These are phyloP conservation scores for Morone chrysops DNA, from an alignment of 2,113 vertebrate genomes.

Conservation along the genomic window DNA sequence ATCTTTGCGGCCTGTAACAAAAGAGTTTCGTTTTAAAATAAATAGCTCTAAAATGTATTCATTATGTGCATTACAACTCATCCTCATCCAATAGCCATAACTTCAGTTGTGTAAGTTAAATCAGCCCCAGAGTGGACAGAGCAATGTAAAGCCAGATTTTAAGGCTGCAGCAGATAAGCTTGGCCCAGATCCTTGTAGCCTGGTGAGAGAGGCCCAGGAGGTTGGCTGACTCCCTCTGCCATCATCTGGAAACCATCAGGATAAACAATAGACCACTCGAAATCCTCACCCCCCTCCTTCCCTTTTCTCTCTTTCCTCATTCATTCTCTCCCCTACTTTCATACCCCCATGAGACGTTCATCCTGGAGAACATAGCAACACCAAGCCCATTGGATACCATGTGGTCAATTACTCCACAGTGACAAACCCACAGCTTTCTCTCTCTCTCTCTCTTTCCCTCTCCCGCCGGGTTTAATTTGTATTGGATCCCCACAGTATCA, in stretches of 20 bases:
- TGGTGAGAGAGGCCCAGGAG: slow-evolving; percentile 78
- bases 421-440: slow-evolving; percentile 84
- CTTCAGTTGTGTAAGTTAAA: slow-evolving; percentile 39
- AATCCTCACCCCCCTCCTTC: slow-evolving; percentile 70
- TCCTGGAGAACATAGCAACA: slow-evolving; percentile 85
- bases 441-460: slow-evolving; percentile 66
- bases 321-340: slow-evolving; percentile 54
- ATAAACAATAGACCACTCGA: slow-evolving; percentile 90
- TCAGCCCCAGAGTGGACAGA: slow-evolving; percentile 11
- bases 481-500: slow-evolving; percentile 77
- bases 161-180: slow-evolving; percentile 81
- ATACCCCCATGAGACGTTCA: slow-evolving; percentile 73
- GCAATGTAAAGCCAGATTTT: slow-evolving; percentile 64
- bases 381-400: slow-evolving; percentile 85
- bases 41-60: slow-evolving; percentile 11
- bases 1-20: slow-evolving; percentile 24
- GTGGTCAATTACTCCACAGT: slow-evolving; percentile 89
- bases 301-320: slow-evolving; percentile 23
- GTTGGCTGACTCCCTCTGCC: slow-evolving; percentile 84
- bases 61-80: slow-evolving; percentile 34
- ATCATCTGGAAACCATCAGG: slow-evolving; percentile 94
- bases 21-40: slow-evolving; percentile 9
- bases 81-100: slow-evolving; percentile 16
- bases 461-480: slow-evolving; percentile 84
- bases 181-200: slow-evolving; percentile 77